Conservation (phyloP, 30 jellyfish, hydroid and myxozoan genomes). For the Cassiopea xamachana region DNA sequence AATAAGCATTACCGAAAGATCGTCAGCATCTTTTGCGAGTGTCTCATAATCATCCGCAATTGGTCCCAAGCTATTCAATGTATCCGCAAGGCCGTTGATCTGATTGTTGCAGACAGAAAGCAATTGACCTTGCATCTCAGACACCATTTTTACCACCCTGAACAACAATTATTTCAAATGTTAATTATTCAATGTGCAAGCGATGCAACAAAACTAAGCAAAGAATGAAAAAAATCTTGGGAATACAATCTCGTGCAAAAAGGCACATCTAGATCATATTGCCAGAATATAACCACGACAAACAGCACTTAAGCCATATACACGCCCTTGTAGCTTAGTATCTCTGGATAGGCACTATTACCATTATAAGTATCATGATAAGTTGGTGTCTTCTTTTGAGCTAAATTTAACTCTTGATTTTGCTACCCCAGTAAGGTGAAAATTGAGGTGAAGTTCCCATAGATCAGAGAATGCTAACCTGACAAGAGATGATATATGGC, state of each 20-base stretch:
- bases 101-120: constrained; percentile 47
- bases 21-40: constrained; percentile 67
- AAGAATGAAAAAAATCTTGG: not conserved
- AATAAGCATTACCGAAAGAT: constrained; percentile 30
- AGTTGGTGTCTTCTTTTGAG: too few relatives aligned
- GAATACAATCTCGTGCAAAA: not conserved
- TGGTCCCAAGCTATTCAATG: constrained; percentile 37
- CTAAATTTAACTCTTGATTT: too few relatives aligned
- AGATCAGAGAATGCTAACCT: too few relatives aligned
- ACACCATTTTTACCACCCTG: constrained; percentile 43
- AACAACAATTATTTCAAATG: not conserved
- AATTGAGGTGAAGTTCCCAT: too few relatives aligned
- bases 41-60: constrained; percentile 68
- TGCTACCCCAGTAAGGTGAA: too few relatives aligned
- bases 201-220: not conserved
- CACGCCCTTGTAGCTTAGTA: not conserved
- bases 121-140: constrained; percentile 65
- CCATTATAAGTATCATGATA: too few relatives aligned
- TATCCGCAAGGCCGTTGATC: constrained; percentile 30
- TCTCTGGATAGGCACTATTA: not conserved
- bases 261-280: not conserved
- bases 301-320: not conserved
- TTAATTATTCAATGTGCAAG: too few relatives aligned
- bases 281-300: not conserved
- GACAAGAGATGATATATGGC: too few relatives aligned